Percentiles rank a stretch among this genome's conserved stretches.
Evolutionary conservation across 1,140 invertebrate species (phyloP).

Genomic region (Drosophila paulistorum): DNA sequence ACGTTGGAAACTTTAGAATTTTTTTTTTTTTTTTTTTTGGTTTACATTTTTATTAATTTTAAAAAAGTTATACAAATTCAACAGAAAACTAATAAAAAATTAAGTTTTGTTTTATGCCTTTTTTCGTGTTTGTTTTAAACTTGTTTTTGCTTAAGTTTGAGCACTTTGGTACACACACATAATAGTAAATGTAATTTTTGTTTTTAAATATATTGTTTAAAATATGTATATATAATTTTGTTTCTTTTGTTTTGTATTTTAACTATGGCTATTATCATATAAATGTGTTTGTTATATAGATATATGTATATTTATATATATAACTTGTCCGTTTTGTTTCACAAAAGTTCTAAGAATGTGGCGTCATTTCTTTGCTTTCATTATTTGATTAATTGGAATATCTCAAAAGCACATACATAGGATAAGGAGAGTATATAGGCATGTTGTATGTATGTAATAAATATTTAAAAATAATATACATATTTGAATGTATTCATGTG

Average conservation of each 20-base stretch:
- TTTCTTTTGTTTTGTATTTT: constrained; percentile 36
- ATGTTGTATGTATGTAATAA: constrained; percentile 41
- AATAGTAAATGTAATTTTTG: constrained; percentile 60
- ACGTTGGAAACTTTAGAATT: neutral
- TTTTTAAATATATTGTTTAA: constrained; percentile 45
- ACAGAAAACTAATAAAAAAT: constrained; percentile 67
- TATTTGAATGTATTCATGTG: constrained; percentile 21
- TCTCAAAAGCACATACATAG: constrained; percentile 49
- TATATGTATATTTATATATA: constrained; percentile 37
- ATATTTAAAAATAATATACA: constrained; percentile 41
- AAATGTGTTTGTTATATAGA: constrained; percentile 46
- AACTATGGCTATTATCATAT: constrained; percentile 53
- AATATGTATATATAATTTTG: constrained; percentile 9
- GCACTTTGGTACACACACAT: constrained; percentile 72
- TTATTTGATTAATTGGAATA: constrained; percentile 56
- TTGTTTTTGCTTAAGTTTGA: constrained; percentile 57
- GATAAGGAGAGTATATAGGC: constrained; percentile 35
- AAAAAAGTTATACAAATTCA: constrained; percentile 68
- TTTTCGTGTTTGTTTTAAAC: constrained; percentile 5
- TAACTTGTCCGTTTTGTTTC: constrained; percentile 44
- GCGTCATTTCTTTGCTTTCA: constrained; percentile 34
- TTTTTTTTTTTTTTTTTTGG: neutral
- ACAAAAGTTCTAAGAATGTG: constrained; percentile 55
- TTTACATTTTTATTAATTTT: constrained; percentile 58
- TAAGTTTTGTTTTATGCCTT: constrained; percentile 32